A percentile compares a stretch with the other conserved stretches of the same genome.
These are phyloP conservation scores for Sphaeridia pumilis DNA, from an alignment of 2,888 invertebrate species.

Conservation along the genomic window DNA sequence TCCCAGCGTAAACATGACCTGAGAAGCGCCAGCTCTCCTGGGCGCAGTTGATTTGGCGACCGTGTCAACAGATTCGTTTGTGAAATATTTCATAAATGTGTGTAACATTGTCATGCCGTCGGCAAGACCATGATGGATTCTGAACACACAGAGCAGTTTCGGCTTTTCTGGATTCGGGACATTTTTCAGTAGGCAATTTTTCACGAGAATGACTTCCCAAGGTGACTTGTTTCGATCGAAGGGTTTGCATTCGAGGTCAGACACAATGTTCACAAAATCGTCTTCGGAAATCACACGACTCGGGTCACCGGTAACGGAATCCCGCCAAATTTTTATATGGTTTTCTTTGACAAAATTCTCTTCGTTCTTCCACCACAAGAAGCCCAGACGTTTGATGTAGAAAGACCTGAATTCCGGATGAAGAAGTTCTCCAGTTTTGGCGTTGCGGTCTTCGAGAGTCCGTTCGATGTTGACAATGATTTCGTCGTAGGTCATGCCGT, in stretches of 20 bases:
- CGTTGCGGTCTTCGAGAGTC: not conserved
- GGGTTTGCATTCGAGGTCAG: constrained; percentile 1
- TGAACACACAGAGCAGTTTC: not conserved
- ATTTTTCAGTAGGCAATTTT: not conserved
- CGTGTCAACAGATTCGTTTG: constrained; percentile 20
- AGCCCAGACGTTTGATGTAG: constrained; percentile 4
- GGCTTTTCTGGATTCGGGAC: not conserved
- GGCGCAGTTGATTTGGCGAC: constrained; percentile 20
- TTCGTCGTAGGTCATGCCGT: not conserved
- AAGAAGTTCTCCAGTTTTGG: not conserved
- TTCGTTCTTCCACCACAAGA: constrained; percentile 8
- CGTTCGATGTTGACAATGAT: not conserved
- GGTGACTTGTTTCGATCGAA: constrained; percentile 4
- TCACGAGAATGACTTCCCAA: constrained; percentile 3
- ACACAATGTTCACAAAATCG: constrained; percentile 8
- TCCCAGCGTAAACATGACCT: constrained; percentile 14
- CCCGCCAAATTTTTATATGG: constrained; percentile 12
- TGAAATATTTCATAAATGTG: constrained; percentile 26
- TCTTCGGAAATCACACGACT: constrained; percentile 3
- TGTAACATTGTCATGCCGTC: constrained; percentile 25
- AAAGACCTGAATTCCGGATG: constrained; percentile 5
- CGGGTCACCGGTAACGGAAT: constrained; percentile 4
- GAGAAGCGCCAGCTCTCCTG: constrained; percentile 13
- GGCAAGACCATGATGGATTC: constrained; percentile 15
- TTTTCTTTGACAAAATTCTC: not conserved